These are phyloP conservation scores for Henricia sp. DNA, from an alignment of 53 echinoderm and acorn worm species.

Conservation along the genomic window DNA sequence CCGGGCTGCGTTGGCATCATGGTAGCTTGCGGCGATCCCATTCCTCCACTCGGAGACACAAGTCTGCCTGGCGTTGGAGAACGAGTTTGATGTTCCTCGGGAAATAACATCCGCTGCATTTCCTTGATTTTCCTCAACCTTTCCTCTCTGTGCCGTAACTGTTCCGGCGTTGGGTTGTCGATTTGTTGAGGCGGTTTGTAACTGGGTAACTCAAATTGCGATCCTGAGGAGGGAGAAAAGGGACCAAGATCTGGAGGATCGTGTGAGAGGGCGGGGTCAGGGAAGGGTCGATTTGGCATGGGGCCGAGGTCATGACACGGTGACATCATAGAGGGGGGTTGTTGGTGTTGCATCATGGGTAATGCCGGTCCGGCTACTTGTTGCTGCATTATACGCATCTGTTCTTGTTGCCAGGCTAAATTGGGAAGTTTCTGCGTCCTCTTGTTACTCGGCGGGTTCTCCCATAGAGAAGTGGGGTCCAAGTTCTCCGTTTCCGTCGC, in stretches of 20 bases:
- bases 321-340: constrained; percentile 75
- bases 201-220: constrained; percentile 80
- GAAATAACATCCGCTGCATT: constrained; percentile 93
- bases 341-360: constrained; percentile 63
- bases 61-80: constrained; percentile 86
- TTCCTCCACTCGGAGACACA: constrained; percentile 84
- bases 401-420: constrained; percentile 77
- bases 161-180: constrained; percentile 95
- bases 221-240: constrained; percentile 70
- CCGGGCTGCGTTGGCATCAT: constrained; percentile 59
- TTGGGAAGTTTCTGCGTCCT: constrained; percentile 72
- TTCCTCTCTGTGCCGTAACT: constrained; percentile 88
- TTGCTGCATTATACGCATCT: constrained; percentile 74
- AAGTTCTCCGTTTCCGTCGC: constrained; percentile 98
- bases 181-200: constrained; percentile 84
- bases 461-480: constrained; percentile 98
- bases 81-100: constrained; percentile 86
- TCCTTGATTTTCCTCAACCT: constrained; percentile 86
- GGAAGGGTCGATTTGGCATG: constrained; percentile 71
- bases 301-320: constrained; percentile 56
- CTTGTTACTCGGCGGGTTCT: constrained; percentile 91
- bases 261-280: constrained; percentile 41
- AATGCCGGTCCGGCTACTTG: constrained; percentile 60
- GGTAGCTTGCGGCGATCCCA: constrained; percentile 58
- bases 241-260: constrained; percentile 64